Evolutionary conservation across 1,140 invertebrate genomes (phyloP).

Genomic region (Fopius arisanus): DNA sequence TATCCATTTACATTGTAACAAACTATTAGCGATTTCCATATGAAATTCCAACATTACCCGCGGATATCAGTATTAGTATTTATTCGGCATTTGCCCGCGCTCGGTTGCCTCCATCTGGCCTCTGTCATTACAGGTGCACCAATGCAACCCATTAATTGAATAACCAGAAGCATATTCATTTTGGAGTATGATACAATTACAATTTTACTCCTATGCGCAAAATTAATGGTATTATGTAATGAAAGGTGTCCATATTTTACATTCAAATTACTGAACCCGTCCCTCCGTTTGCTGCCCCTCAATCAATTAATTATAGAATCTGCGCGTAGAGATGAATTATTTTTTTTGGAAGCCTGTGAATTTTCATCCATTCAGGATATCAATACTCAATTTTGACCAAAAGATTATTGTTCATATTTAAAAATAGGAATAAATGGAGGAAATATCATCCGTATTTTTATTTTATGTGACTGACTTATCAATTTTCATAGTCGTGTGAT

Average conservation of each 20-base stretch:
- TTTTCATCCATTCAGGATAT: too few relatives aligned
- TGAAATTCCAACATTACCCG: not conserved
- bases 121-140: not conserved
- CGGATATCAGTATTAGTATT: not conserved
- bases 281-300: not conserved
- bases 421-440: too few relatives aligned
- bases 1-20: not conserved
- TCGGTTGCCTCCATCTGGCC: not conserved
- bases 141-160: not conserved
- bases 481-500: too few relatives aligned
- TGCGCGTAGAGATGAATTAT: too few relatives aligned
- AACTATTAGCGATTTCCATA: not conserved
- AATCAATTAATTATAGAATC: not conserved
- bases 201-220: not conserved
- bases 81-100: not conserved
- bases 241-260: not conserved
- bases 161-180: slow-evolving; percentile 2
- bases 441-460: too few relatives aligned
- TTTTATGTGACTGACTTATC: too few relatives aligned
- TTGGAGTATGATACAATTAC: not conserved
- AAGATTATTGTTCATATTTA: too few relatives aligned
- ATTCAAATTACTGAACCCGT: not conserved
- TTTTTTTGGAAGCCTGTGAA: too few relatives aligned
- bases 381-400: too few relatives aligned
- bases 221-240: not conserved